Base-by-base conservation (phyloP, 2,113 vertebrate genomes). In the Lichenostomus cassidix region DNA sequence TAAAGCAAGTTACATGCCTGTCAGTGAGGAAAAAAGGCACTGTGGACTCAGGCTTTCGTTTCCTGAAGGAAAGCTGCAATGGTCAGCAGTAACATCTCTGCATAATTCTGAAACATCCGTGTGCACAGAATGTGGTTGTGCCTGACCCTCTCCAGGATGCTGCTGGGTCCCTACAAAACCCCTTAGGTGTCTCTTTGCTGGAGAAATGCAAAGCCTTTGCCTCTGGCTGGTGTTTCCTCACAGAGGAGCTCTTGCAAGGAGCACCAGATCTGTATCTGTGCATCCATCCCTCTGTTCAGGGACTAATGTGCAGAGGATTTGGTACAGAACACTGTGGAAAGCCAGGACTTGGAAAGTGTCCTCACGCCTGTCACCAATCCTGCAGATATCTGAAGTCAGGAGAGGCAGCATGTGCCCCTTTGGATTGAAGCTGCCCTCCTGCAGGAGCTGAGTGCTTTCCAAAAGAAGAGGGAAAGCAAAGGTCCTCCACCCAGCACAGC, bases 241-340 rank as follows among this genome's bases (percentile, higher is more conserved):
- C 21, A 79, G 16, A 64, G 15, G 5, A 70, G 29, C 49, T 52
- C 68, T 11, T 33, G 28, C 10, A 6, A 82, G 62, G 20, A 65
- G 27, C 53, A 5, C 12, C 2, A 1, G 39, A 73, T 31, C 53
- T 41, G 39, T 24, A 47, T 20, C 71, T 0, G 0, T 4, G 5
- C 39, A 79, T 42, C 58, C n/a, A 31, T 42, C 42, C 27, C 50
- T 89, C 70, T 35, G 52, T 15, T 21, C 70, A 52, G 53, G 49
- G 49, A 60, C 20, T 1, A 3, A 44, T 2, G 31, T 0, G 5
- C 2, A 2, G 37, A 46, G 10, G 14, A 4, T 33, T 58, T 65
- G 74, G 29, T 25, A 39, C 35, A 46, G n/a, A 53, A 8, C 0
- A 0, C 25, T 0, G 4, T 3, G 27, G 1, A 1, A 33, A 33